These are phyloP conservation scores for Aphidius colemani DNA, from an alignment of 2,888 invertebrate species.

Conservation along the genomic window DNA sequence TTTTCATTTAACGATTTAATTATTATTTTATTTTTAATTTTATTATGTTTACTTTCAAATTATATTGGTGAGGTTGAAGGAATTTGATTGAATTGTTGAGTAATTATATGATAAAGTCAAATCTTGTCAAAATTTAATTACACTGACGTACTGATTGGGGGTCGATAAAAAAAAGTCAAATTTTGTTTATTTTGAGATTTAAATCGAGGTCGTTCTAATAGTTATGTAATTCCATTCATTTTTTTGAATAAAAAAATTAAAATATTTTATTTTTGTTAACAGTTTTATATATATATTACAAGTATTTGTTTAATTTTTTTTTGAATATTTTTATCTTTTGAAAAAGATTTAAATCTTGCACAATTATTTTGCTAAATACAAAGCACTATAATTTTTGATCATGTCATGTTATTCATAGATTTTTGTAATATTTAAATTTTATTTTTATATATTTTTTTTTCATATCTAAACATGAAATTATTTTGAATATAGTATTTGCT, in stretches of 20 bases:
- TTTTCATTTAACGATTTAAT: background rate
- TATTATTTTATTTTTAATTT: background rate
- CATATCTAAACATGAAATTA: too few relatives aligned
- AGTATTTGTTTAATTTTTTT: background rate
- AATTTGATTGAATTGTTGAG: too few relatives aligned
- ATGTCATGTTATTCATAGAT: background rate
- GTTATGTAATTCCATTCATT: conserved; percentile 31
- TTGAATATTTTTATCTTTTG: background rate
- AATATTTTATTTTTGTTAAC: background rate
- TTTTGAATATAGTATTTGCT: too few relatives aligned
- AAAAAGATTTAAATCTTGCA: conserved; percentile 2
- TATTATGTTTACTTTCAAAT: background rate
- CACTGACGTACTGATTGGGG: too few relatives aligned
- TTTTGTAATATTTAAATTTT: too few relatives aligned
- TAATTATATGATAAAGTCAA: too few relatives aligned
- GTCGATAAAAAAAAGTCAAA: too few relatives aligned
- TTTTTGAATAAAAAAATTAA: background rate
- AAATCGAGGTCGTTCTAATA: conserved; percentile 28
- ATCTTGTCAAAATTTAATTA: too few relatives aligned
- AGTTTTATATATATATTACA: background rate
- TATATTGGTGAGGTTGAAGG: too few relatives aligned
- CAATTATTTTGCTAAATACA: conserved; percentile 11
- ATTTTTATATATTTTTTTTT: too few relatives aligned
- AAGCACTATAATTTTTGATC: background rate
- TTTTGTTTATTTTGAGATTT: background rate